Evolutionary conservation across 2,797 vertebrate species (phyloP), one percentile per base, ranked within the genome.

Genomic region (Onychomys torridus): DNA sequence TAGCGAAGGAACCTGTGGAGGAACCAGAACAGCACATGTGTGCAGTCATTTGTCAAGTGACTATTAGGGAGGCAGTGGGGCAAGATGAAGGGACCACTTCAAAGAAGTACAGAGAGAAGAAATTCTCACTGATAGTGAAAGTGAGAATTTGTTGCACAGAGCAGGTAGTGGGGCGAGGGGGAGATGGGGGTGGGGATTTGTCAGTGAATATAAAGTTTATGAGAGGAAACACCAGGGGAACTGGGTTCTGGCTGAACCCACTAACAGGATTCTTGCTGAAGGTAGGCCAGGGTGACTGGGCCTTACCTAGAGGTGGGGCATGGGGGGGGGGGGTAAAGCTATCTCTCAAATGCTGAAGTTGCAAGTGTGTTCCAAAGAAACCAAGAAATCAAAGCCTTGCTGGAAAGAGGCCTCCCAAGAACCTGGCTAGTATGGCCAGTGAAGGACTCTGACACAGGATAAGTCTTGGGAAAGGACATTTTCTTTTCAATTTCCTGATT

Each of bases 101-200:
- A 83, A 23, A 43, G 14, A 14, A 32, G 11, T 23, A 4, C 19
- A 43, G 32, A 49, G 71, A 75, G 16, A 27, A 91, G 63, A 63
- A 23, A 95, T 2, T 52, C 11, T 52, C 37, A 37, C 49, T 23
- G 27, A 4, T n/a, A 46, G n/a, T 11, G 37, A 55, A 83, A 32
- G 55, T 10, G 61, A 34, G 21, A 63, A 17, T 11, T 61, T 11
- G 29, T 14, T 59, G 73, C 40, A 16, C 27, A 57, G n/a, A 57
- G 32, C 27, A 52, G 13, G 57, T 49, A 1, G 65, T 17, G 43
- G 63, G 13, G 67, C 14, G 19, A 2, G n/a, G 6, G 21, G 49
- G 9, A 46, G 43, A 6, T 6, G 52, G 2, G 0, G 9, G 34
- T 3, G 21, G 9, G 23, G 59, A 9, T 61, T 0, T 29, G 12